phyloP scores from a whole-genome alignment of 1,140 invertebrate genomes.

The Rhagoletis zephyria region DNA sequence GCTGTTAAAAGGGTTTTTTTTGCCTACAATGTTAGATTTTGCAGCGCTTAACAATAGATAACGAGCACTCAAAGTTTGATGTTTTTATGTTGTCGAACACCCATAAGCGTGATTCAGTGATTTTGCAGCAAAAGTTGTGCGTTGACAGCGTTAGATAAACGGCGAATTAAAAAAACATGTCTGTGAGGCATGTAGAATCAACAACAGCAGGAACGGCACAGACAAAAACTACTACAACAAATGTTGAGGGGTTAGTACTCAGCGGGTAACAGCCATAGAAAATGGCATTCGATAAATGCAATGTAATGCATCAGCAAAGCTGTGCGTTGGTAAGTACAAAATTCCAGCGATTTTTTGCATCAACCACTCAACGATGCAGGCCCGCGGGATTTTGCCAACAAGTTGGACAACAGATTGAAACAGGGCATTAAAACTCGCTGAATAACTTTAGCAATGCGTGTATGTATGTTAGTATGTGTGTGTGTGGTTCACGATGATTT shows the following conservation, averaged over 20 bases:
- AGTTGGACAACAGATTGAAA: background rate
- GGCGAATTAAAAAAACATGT: background rate
- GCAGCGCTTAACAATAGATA: slow-evolving; percentile 19
- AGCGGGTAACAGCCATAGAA: background rate
- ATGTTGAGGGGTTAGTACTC: background rate
- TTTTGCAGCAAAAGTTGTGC: slow-evolving; percentile 12
- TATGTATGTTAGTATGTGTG: background rate
- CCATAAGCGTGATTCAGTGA: too few relatives aligned
- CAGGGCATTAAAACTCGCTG: background rate
- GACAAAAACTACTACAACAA: background rate
- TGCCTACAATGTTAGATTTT: background rate
- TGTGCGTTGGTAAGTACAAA: background rate
- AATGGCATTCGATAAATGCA: background rate
- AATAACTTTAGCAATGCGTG: background rate
- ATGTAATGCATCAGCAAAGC: background rate
- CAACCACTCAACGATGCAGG: background rate
- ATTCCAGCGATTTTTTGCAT: background rate
- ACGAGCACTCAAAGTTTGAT: slow-evolving; percentile 8
- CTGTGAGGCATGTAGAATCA: background rate
- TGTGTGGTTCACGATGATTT: background rate
- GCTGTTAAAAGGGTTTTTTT: background rate
- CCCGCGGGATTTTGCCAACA: slow-evolving; percentile 5
- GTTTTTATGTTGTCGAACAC: background rate
- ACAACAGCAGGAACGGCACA: background rate
- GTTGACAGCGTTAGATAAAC: slow-evolving; percentile 41